phyloP scores from a whole-genome alignment of 2,797 vertebrate genomes.

The Dermochelys coriacea region DNA sequence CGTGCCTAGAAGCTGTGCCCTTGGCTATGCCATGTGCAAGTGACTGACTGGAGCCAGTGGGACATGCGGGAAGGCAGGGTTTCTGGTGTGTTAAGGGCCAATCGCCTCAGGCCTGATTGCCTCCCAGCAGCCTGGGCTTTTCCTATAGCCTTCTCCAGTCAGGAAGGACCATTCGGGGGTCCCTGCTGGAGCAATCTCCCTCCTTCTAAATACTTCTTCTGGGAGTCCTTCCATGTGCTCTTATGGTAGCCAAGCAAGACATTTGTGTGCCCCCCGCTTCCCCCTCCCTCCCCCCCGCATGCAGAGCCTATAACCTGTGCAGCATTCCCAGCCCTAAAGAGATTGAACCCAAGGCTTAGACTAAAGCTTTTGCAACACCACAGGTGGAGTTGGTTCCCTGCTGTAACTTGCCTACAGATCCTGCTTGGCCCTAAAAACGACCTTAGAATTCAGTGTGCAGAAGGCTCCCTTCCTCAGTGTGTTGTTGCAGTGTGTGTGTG shows the following conservation, averaged over 20 bases:
- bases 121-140: neutral
- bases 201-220: neutral
- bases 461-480: conserved; percentile 1
- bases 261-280: neutral
- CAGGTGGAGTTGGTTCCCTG: conserved; percentile 1
- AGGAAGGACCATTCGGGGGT: conserved; percentile 29
- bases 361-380: neutral
- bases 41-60: conserved; percentile 65
- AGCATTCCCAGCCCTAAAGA: neutral
- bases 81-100: conserved; percentile 41
- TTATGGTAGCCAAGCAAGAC: neutral
- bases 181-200: neutral
- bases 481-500: conserved; percentile 14
- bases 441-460: neutral
- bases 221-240: neutral
- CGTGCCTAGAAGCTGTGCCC: conserved; percentile 60
- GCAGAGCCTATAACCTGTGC: neutral
- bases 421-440: neutral
- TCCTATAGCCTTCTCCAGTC: conserved; percentile 8
- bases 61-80: conserved; percentile 65
- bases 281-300: neutral
- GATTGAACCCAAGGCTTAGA: neutral
- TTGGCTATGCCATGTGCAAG: conserved; percentile 50
- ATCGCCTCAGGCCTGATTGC: conserved; percentile 33
- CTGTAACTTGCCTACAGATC: conserved; percentile 22